Base-by-base conservation (phyloP, 1,140 invertebrate species). In the Trissolcus basalis region DNA sequence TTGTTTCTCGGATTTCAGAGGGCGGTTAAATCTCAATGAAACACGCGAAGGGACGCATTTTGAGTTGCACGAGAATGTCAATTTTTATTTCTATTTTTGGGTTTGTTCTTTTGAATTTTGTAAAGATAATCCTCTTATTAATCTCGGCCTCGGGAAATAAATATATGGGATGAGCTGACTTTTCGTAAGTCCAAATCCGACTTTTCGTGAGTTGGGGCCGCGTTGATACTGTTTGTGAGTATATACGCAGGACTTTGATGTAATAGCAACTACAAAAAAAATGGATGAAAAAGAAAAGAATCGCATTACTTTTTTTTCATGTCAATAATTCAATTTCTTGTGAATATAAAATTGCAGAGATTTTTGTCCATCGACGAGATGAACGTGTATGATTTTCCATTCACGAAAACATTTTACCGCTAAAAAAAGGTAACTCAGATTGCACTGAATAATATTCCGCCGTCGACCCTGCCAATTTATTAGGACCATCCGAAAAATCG, bases 151-250 rank as follows among this genome's bases (percentile, higher is more conserved):
- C 55, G 48, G 13, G 15, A 68, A 70, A 70, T 61, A 63, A 56
- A 70, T 63, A 63, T 70, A 70, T 16, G 44, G 58, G 67, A 70
- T 70, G 58, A 70, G 67, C 58, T 56, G 58, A 70, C 58, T 70
- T 70, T 27, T 63, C 13, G 67, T 63, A 56, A 70, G 56, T 60
- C 8, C 9, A 70, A 70, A 70, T 70, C 56, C 67, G 49, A 70
- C 67, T 70, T 70, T 70, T 70, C 51, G 51, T 43, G 67, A 70
- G 45, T 70, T 70, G 49, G 55, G 45, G 51, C 45, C 51, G 36
- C 51, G 59, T 13, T 63, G 45, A 63, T 71, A 63, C 59, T 63
- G 65, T 69, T 69, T 69, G 63, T 47, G 36, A 56, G 53, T 43
- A 47, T 39, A 53, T 45, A 45, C 48, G 15, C 19, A 56, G 27